phyloP scores from a whole-genome alignment of 2,888 invertebrate genomes.

The Euzophera pinguis region DNA sequence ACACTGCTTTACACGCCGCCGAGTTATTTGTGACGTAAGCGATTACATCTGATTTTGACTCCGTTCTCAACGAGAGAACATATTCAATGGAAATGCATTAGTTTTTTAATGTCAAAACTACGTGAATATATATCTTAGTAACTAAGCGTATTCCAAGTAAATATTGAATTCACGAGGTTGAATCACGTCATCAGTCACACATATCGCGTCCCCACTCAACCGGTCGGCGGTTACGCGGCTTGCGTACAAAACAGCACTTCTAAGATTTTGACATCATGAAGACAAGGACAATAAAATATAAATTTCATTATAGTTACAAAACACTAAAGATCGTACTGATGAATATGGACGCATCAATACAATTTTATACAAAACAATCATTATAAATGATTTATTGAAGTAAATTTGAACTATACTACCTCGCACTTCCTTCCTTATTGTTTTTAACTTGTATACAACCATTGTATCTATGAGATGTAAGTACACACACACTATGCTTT shows the following conservation, averaged over 20 bases:
- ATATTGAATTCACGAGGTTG: conserved; percentile 3
- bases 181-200: conserved; percentile 9
- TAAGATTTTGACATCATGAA: neutral
- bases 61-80: neutral
- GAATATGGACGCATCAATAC: too few relatives aligned
- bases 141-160: neutral
- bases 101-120: conserved; percentile 4
- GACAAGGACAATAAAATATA: too few relatives aligned
- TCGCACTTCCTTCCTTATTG: too few relatives aligned
- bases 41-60: too few relatives aligned
- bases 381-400: too few relatives aligned
- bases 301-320: too few relatives aligned
- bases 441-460: too few relatives aligned
- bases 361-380: too few relatives aligned
- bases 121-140: neutral
- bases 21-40: conserved; percentile 14
- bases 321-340: too few relatives aligned
- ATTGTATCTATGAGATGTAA: too few relatives aligned
- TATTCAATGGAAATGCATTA: neutral
- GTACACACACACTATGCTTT: too few relatives aligned
- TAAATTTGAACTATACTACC: too few relatives aligned
- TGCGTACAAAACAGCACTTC: neutral
- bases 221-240: neutral
- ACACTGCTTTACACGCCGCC: conserved; percentile 17
- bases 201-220: neutral